Conservation (phyloP, 2,888 invertebrate species). For the Epinotia nisella region DNA sequence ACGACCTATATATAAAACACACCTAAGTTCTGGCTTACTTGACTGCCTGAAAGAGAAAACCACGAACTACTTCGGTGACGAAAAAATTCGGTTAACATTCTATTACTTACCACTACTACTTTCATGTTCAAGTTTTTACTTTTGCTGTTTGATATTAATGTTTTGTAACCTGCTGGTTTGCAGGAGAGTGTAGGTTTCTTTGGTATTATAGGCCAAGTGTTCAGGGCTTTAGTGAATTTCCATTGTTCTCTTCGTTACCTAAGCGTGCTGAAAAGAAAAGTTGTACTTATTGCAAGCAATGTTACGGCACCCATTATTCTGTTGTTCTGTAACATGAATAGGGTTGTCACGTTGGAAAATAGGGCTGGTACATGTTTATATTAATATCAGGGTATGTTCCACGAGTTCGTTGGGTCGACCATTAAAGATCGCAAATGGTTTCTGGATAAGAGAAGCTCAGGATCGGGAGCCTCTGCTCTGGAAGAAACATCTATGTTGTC, state of each 20-base stretch:
- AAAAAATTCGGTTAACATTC: no score
- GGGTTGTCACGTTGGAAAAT: background rate
- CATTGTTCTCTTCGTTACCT: conserved; percentile 38
- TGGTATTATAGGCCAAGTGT: background rate
- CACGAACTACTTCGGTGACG: no score
- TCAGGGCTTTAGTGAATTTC: background rate
- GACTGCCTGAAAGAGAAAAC: no score
- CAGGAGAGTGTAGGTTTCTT: background rate
- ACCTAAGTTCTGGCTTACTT: no score
- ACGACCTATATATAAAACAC: no score
- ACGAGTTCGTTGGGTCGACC: no score
- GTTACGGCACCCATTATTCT: conserved; percentile 12
- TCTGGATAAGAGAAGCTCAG: no score
- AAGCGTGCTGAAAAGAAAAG: conserved; percentile 15
- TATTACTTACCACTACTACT: conserved; percentile 15
- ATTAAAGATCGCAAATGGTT: no score
- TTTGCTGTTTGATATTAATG: background rate
- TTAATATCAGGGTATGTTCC: no score
- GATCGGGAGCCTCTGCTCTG: no score
- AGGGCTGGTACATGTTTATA: background rate
- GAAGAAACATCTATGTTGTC: no score
- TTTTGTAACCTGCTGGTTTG: conserved; percentile 10
- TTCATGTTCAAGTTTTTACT: conserved; percentile 5
- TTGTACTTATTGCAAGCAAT: background rate
- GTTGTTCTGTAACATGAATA: conserved; percentile 15